phyloP scores from a whole-genome alignment of 2,797 vertebrate genomes.

The Peromyscus aztecus region DNA sequence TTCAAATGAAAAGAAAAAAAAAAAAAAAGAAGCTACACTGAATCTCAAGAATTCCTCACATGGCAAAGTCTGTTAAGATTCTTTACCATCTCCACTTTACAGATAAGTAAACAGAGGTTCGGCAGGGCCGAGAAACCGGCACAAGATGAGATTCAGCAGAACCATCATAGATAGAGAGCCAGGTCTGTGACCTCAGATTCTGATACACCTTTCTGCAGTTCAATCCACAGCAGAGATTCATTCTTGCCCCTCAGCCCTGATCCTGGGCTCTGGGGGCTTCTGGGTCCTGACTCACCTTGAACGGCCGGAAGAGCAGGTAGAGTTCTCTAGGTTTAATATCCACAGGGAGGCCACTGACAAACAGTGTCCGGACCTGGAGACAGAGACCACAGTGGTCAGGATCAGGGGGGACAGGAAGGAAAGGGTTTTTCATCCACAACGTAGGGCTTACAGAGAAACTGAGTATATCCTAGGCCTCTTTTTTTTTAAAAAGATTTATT shows the following conservation, averaged over 20 bases:
- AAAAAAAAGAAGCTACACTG: not conserved
- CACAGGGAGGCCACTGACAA: slow-evolving; percentile 92
- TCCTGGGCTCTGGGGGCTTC: not conserved
- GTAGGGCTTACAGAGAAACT: not conserved
- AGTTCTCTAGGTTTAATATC: slow-evolving; percentile 92
- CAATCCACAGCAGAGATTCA: not conserved
- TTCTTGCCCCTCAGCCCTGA: not conserved
- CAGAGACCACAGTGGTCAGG: slow-evolving; percentile 41
- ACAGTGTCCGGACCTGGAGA: slow-evolving; percentile 90
- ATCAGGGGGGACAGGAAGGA: not conserved
- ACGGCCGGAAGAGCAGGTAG: slow-evolving; percentile 91
- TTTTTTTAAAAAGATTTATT: no score
- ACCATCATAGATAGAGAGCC: not conserved
- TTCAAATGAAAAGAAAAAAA: not conserved
- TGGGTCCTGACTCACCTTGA: slow-evolving; percentile 88
- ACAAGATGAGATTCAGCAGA: not conserved
- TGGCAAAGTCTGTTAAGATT: not conserved
- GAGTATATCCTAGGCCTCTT: not conserved
- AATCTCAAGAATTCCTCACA: slow-evolving; percentile 45
- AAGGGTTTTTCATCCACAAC: not conserved
- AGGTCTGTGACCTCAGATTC: not conserved
- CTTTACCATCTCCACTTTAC: slow-evolving; percentile 36
- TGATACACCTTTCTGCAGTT: not conserved
- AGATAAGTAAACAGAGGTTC: slow-evolving; percentile 54
- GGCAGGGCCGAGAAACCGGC: not conserved